phyloP scores from a whole-genome alignment of 2,113 vertebrate genomes.

The Echinops telfairi region DNA sequence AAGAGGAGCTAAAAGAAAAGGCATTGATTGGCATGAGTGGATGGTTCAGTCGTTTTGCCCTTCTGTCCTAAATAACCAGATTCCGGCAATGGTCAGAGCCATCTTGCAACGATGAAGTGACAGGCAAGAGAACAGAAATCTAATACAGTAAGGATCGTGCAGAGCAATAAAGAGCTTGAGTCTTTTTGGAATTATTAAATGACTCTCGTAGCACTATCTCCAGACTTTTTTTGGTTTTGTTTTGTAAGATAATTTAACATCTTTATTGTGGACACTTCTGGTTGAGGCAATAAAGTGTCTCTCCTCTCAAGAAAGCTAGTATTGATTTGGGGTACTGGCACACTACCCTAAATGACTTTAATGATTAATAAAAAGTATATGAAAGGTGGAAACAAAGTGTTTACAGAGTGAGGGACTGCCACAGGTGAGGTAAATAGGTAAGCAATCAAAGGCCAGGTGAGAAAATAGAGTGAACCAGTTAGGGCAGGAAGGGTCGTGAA shows the following conservation, averaged over 20 bases:
- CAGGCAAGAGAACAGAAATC: slow-evolving; percentile 45
- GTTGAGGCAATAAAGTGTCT: neutral
- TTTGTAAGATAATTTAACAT: slow-evolving; percentile 49
- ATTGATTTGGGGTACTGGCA: slow-evolving; percentile 19
- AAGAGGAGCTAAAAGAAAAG: neutral
- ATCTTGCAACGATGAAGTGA: slow-evolving; percentile 49
- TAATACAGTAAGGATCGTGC: neutral
- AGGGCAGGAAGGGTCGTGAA: neutral
- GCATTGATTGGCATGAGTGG: neutral
- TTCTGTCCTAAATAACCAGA: slow-evolving; percentile 59
- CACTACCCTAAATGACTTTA: slow-evolving; percentile 12
- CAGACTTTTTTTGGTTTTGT: slow-evolving; percentile 8
- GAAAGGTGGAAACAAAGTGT: slow-evolving; percentile 16
- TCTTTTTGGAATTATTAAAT: slow-evolving; percentile 55
- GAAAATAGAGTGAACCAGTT: neutral
- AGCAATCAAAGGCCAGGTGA: neutral
- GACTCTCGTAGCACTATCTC: neutral
- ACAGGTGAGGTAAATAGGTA: neutral
- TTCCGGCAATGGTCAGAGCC: slow-evolving; percentile 3
- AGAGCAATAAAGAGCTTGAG: neutral
- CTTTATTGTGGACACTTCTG: neutral
- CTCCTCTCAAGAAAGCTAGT: slow-evolving; percentile 54
- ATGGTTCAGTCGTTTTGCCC: neutral
- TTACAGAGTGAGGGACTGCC: neutral
- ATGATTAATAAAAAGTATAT: slow-evolving; percentile 28